Percentiles rank a stretch among this genome's conserved stretches.
phyloP scores from a whole-genome alignment of 2,888 invertebrate genomes.

The Cordilura impudica region DNA sequence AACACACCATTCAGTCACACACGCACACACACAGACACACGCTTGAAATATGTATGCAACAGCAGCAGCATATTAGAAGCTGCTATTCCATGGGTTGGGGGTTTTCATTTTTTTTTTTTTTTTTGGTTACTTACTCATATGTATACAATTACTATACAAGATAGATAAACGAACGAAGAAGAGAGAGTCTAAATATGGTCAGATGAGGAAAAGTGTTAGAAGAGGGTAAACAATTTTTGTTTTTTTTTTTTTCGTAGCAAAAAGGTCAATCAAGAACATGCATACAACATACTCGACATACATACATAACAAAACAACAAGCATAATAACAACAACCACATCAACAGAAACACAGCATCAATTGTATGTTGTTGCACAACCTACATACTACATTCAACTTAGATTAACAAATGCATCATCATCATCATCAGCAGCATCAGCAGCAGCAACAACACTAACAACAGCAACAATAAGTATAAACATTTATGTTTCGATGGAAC shows the following conservation, averaged over 20 bases:
- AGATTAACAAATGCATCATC: constrained; percentile 48
- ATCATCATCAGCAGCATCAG: constrained; percentile 5
- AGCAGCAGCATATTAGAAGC: not conserved
- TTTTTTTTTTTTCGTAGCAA: constrained; percentile 18
- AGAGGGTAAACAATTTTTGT: not conserved
- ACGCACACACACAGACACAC: constrained; percentile 1
- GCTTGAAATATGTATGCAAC: not conserved
- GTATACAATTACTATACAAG: constrained; percentile 45
- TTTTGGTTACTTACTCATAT: constrained; percentile 12
- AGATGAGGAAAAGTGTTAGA: not conserved
- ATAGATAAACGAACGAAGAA: constrained; percentile 21
- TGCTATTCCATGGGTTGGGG: not conserved
- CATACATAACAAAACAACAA: constrained; percentile 13
- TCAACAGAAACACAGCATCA: too few species aligned
- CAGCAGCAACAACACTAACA: too few species aligned
- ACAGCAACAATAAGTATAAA: not conserved
- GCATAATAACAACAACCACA: constrained; percentile 6
- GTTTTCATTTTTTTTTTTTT: not conserved
- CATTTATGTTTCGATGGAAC: constrained; percentile 15
- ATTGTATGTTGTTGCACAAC: constrained; percentile 47
- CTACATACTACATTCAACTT: constrained; percentile 30
- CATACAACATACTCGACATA: constrained; percentile 50
- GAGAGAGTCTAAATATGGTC: not conserved
- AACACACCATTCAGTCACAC: constrained; percentile 29
- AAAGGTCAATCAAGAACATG: constrained; percentile 62